These are phyloP conservation scores for Neomicropteryx cornuta DNA, from an alignment of 1,140 invertebrate genomes.

Conservation along the genomic window DNA sequence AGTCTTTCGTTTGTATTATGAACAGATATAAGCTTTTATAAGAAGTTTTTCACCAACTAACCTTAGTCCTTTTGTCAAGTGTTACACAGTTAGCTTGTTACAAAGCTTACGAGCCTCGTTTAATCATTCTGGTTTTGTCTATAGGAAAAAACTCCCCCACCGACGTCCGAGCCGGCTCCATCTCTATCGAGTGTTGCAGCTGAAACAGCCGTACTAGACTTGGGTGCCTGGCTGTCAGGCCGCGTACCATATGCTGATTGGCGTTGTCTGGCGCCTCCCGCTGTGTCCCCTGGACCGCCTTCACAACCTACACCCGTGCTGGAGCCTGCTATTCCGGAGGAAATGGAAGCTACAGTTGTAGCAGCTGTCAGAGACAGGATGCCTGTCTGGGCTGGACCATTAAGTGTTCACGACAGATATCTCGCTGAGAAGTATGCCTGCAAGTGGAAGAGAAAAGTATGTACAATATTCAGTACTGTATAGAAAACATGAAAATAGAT, in stretches of 20 bases:
- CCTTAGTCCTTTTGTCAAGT: too few species aligned
- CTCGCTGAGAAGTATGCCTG: conserved; percentile 29
- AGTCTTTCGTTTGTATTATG: too few species aligned
- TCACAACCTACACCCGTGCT: too few species aligned
- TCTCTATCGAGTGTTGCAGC: conserved; percentile 5
- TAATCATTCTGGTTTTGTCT: conserved; percentile 6
- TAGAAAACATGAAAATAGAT: too few species aligned
- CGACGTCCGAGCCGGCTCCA: background rate
- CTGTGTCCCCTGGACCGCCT: conserved; percentile 7
- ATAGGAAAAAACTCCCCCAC: background rate
- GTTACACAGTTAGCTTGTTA: too few species aligned
- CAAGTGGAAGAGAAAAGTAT: conserved; percentile 28
- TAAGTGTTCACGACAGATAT: conserved; percentile 17
- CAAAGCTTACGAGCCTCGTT: conserved; percentile 18
- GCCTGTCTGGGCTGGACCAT: too few species aligned
- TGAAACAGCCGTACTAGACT: conserved; percentile 14
- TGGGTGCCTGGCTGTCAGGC: conserved; percentile 34
- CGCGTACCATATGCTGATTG: conserved; percentile 27
- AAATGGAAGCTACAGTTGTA: too few species aligned
- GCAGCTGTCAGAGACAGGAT: too few species aligned
- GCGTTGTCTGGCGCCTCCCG: conserved; percentile 20
- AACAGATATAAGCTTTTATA: too few species aligned
- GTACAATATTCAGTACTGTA: too few species aligned
- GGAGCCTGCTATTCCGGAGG: too few species aligned
- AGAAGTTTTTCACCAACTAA: too few species aligned